Base-by-base conservation (phyloP, 2,113 vertebrate genomes). In the Grallaria varia region DNA sequence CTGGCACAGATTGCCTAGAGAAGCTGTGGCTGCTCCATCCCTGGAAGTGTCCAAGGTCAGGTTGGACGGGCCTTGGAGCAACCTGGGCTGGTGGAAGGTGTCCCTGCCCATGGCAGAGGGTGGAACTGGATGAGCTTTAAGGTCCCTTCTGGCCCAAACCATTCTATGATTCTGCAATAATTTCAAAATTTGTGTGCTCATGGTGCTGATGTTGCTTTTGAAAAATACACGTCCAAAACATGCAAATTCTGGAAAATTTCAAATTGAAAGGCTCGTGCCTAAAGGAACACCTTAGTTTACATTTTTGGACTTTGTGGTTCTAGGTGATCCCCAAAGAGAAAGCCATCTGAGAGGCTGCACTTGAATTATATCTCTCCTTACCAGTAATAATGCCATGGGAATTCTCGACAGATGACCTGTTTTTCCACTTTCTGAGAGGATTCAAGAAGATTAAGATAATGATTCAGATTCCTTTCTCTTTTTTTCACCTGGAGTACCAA, bases 401-500 rank as follows among this genome's bases (percentile, higher is more conserved):
- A 84, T 64, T 94, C 49, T 59, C 85, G 69, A 78, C 59, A 63
- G 77, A 56, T 87, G 22, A 75, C 40, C 18, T 59, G 31, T 10
- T 67, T 94, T 79, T 52, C 39, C 14, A 55, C 49, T 82, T 74
- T 47, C 25, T n/a, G 58, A 82, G 63, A 58, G 19, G 12, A 66
- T 82, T 93, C 14, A 6, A 1, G 68, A 42, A 60, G 44, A 94
- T 78, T 75, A 84, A 78, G 37, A 90, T 55, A 69, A 84, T 31
- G 19, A 91, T 66, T 89, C 52, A 62, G 16, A 55, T 69, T 81
- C 37, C 21, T 76, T 56, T 55, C 27, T 24, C 40, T 35, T 62
- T 85, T 60, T 85, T 93, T 75, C 52, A 92, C 66, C 21, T 82
- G 49, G 35, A 81, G 40, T 66, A 72, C 75, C 37, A 79, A 87